Percentiles rank a stretch among this genome's conserved stretches.
Evolutionary conservation across 2,113 vertebrate species (phyloP).

Genomic region (Rhineura floridana): DNA sequence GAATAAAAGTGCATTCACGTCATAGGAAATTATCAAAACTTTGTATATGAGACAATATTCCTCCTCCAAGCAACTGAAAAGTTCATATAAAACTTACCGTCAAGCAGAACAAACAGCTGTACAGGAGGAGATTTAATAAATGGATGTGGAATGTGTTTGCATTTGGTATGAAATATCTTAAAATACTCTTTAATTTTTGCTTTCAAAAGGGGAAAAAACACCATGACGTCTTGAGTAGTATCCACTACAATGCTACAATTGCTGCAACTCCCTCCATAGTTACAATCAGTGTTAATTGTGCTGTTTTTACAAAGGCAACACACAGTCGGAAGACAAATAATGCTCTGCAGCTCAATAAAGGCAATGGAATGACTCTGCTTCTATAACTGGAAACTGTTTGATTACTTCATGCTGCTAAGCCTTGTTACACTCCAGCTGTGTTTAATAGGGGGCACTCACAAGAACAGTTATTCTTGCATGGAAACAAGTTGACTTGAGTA

Average conservation of each 20-base stretch:
- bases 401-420: slow-evolving; percentile 23
- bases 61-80: not conserved
- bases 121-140: not conserved
- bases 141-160: not conserved
- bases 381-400: slow-evolving; percentile 32
- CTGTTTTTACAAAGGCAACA: slow-evolving; percentile 28
- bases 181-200: not conserved
- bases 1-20: not conserved
- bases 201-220: not conserved
- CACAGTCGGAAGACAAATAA: slow-evolving; percentile 31
- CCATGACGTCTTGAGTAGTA: not conserved
- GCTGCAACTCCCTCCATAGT: not conserved
- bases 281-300: slow-evolving; percentile 5
- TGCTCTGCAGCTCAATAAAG: not conserved
- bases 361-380: slow-evolving; percentile 6
- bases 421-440: slow-evolving; percentile 34
- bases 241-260: not conserved
- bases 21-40: not conserved
- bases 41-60: not conserved
- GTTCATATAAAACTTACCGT: not conserved
- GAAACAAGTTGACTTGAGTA: slow-evolving; percentile 40
- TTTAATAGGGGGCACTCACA: slow-evolving; percentile 22
- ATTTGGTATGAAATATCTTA: not conserved
- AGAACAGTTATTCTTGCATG: slow-evolving; percentile 41
- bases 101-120: not conserved